Base-by-base conservation (phyloP, 2,797 vertebrate species). In the Myotis planiceps region DNA sequence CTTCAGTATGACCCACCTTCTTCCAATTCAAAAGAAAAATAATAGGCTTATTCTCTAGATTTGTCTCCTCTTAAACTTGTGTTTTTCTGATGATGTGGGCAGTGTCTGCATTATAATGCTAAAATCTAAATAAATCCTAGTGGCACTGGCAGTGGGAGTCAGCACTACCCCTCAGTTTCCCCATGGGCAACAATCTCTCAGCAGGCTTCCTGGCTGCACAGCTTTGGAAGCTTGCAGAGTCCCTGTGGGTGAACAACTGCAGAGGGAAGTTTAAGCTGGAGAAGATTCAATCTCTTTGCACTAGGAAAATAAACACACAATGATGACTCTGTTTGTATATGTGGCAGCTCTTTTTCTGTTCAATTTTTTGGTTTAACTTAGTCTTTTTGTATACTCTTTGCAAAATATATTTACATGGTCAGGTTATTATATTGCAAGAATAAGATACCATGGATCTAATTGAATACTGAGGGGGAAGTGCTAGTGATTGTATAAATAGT, bases 91-190 rank as follows among this genome's bases (percentile, higher is more conserved):
- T 65, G 39, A 66, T 82, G 69, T 45, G 6, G 51, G 29, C 8
- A 79, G 27, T 32, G 14, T 91, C 66, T 84, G 29, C 23, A 87
- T 72, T 83, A 29, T 65, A 76, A 63, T 76, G 82, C 51, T 83
- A 88, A 96, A 82, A 79, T 83, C 79, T 66, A 79, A 75, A 91
- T 88, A 88, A 94, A 74, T 80, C 88, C 63, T 69, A 76, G 84
- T 49, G 42, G 18, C 29, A 34, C 39, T 47, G 49, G 63, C 80
- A 94, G 90, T 74, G 74, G 34, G 53, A 80, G 14, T 60, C 81
- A 45, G 42, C 55, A 89, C 4, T 27, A 7, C 19, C 13, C 63
- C 85, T 94, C 47, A 25, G 42, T 87, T 85, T 92, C 65, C 69
- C 88, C 71, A 1, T 81, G 12, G 90, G 82, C 69, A 93, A 55